Conservation (phyloP, 2,888 invertebrate genomes). For the Automeris io region DNA sequence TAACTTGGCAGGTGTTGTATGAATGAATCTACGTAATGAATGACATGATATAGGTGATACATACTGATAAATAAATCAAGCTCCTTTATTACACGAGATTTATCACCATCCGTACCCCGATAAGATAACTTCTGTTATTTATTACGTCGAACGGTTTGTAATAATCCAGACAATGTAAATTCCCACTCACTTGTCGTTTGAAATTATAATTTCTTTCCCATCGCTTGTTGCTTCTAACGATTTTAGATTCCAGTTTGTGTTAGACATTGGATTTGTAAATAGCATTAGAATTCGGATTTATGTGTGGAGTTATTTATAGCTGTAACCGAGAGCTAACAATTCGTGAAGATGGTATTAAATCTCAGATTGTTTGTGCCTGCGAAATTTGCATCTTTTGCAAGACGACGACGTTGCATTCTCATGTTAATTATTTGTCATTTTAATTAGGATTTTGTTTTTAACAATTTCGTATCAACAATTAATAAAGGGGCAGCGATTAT, state of each 20-base stretch:
- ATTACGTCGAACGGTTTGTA: conserved; percentile 48
- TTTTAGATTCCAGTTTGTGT: conserved; percentile 17
- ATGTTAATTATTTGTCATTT: no score
- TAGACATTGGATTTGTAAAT: no score
- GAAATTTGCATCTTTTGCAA: no score
- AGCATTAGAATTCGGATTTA: no score
- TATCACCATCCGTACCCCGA: conserved; percentile 43
- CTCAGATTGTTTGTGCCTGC: conserved; percentile 20
- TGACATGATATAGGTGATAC: conserved; percentile 25
- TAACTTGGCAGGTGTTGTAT: not conserved
- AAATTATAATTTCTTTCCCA: conserved; percentile 36
- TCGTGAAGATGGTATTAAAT: conserved; percentile 35
- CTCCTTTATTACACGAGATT: conserved; percentile 41
- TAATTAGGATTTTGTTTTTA: no score
- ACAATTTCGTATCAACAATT: no score
- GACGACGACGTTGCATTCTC: no score
- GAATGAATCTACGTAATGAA: conserved; percentile 13
- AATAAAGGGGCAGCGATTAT: no score
- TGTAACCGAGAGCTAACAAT: conserved; percentile 1
- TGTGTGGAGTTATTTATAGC: not conserved
- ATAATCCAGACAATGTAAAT: conserved; percentile 56
- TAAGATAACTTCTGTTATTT: conserved; percentile 54
- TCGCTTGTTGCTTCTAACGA: conserved; percentile 26
- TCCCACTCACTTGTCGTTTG: conserved; percentile 41
- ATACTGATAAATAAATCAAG: conserved; percentile 29